These are phyloP conservation scores for Branchellion lobata DNA, from an alignment of 2,888 invertebrate genomes.

Conservation along the genomic window DNA sequence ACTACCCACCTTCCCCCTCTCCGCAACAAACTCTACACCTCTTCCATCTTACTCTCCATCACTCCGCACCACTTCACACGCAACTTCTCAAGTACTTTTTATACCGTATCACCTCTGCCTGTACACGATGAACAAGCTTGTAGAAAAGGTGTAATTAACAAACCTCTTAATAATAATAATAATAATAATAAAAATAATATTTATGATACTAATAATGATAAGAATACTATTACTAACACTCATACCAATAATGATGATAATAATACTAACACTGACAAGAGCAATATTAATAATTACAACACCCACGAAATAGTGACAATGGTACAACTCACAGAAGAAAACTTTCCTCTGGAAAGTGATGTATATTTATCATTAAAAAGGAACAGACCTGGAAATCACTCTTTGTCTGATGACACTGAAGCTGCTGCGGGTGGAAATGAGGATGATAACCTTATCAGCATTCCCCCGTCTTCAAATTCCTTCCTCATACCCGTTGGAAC, in stretches of 20 bases:
- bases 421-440: too few relatives aligned
- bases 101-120: not conserved
- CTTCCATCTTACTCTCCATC: not conserved
- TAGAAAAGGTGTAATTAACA: not conserved
- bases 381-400: too few relatives aligned
- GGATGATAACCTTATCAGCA: too few relatives aligned
- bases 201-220: not conserved
- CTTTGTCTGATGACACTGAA: too few relatives aligned
- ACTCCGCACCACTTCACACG: not conserved
- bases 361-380: too few relatives aligned
- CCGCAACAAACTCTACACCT: not conserved
- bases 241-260: not conserved
- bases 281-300: not conserved
- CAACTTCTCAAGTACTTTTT: not conserved
- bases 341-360: not conserved
- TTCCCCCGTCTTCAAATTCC: too few relatives aligned
- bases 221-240: not conserved
- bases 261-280: not conserved
- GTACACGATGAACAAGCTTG: too few relatives aligned
- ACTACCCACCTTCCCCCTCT: not conserved
- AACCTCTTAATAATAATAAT: not conserved
- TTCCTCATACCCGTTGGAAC: too few relatives aligned
- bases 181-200: too few relatives aligned
- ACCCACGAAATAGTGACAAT: too few relatives aligned
- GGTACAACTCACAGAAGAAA: not conserved